Percentiles rank a stretch among this genome's conserved stretches.
phyloP scores from a whole-genome alignment of 2,888 invertebrate genomes.

The Tipula vernalis region DNA sequence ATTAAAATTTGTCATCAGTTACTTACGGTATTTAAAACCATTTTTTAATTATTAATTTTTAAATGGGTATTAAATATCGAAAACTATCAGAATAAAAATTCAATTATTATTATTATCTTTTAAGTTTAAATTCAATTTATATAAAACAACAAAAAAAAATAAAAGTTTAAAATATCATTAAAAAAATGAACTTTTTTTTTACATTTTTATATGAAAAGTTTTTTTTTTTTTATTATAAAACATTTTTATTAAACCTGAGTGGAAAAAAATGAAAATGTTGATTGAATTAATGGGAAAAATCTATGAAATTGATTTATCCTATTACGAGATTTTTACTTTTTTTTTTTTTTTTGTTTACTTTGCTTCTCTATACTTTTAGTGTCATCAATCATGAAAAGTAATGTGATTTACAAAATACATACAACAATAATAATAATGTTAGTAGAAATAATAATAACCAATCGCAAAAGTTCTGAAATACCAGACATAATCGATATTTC shows the following conservation, averaged over 20 bases:
- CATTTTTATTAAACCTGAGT: not conserved
- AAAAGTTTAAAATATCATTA: not conserved
- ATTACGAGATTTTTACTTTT: not conserved
- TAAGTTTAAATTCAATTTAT: not conserved
- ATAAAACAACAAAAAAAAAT: not conserved
- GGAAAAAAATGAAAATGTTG: not conserved
- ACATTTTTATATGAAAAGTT: not conserved
- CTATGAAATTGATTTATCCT: not conserved
- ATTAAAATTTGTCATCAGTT: no score
- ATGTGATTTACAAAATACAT: not conserved
- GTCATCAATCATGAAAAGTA: not conserved
- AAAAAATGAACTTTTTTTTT: not conserved
- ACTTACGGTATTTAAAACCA: no score
- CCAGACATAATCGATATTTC: not conserved
- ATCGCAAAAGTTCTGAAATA: not conserved
- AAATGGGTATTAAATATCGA: not conserved
- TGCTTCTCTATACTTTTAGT: not conserved
- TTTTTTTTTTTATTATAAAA: not conserved
- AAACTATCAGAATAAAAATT: not conserved
- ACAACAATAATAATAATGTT: not conserved
- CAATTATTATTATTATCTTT: not conserved
- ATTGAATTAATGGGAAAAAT: not conserved
- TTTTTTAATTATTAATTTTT: no score
- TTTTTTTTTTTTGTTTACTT: not conserved
- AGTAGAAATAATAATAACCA: not conserved